Evolutionary conservation across 1,140 invertebrate species (phyloP), one percentile per base, ranked within the genome.

Genomic region (Amphibalanus amphitrite): DNA sequence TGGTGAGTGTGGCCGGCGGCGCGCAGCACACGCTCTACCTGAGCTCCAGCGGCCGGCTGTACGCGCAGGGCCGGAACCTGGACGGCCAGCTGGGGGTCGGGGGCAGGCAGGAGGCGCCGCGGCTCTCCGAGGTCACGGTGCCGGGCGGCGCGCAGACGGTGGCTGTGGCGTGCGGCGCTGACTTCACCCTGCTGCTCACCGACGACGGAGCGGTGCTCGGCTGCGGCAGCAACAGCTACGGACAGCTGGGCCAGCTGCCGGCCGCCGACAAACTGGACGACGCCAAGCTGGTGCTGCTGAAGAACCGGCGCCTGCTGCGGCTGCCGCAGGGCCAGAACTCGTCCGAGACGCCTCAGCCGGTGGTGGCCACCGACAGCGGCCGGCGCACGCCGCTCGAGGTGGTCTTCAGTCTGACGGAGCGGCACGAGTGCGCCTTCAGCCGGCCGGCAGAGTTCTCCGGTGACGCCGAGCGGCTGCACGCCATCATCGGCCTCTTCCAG

Each of bases 171-270:
- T 88, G 87, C 77, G 88, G 89, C 29, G 84, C 85, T 71, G 87
- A 90, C 77, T 90, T 85, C 76, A 89, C 86, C n/a, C 79, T 89
- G 73, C 86, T 85, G 0, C 80, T 89, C 70, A 85, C 86, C 77
- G 76, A 79, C 69, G 80, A 81, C 70, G 81, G 82, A 29, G 81
- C 82, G 76, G 75, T 88, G 17, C 84, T 84, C 79, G 85, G 84
- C 13, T 88, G 86, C 84, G 85, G 89, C 76, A 85, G 85, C 78
- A 86, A 86, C 78, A 82, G 84, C 67, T 79, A 80, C 79, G 83
- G 82, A 68, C 85, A 87, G 82, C 82, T 84, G 47, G 47, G 47
- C 47, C 47, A 23, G 20, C 47, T 59, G 47, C 47, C 47, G 17
- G 47, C 47, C 17, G 47, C 47, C 47, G 47, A 59, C 47, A 59